These are phyloP conservation scores for Scomberomorus guttatus DNA, from an alignment of 2,797 vertebrate genomes.

Conservation along the genomic window DNA sequence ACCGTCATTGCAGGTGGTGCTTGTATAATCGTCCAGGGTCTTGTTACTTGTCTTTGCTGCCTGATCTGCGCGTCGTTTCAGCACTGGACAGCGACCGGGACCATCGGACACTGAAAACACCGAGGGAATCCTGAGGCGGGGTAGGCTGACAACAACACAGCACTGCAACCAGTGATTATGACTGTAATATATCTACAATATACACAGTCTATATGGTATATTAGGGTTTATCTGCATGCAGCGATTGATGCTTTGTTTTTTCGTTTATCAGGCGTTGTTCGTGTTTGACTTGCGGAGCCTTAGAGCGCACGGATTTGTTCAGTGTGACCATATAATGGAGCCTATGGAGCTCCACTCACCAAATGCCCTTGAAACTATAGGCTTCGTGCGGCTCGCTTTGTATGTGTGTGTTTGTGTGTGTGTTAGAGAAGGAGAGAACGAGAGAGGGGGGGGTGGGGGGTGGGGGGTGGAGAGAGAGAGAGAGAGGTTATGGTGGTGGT, in stretches of 20 bases:
- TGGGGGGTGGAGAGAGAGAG: not conserved
- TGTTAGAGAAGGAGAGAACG: not conserved
- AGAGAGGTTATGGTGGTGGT: constrained; percentile 25
- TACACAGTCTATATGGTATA: not conserved
- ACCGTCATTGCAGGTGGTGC: constrained; percentile 66
- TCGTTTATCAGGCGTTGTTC: not conserved
- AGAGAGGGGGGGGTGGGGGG: not conserved
- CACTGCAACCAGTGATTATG: not conserved
- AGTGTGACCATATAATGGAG: constrained; percentile 31
- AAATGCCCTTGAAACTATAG: constrained; percentile 82
- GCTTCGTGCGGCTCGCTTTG: constrained; percentile 40
- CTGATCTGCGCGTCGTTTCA: constrained; percentile 78
- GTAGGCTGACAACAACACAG: constrained; percentile 44
- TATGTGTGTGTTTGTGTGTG: constrained; percentile 13
- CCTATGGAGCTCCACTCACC: constrained; percentile 35
- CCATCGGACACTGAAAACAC: constrained; percentile 54
- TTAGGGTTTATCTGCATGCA: not conserved
- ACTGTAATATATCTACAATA: not conserved
- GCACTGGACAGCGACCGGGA: constrained; percentile 84
- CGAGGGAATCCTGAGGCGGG: constrained; percentile 72
- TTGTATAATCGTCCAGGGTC: constrained; percentile 64
- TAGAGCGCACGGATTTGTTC: constrained; percentile 25
- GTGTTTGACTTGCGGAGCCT: constrained; percentile 21
- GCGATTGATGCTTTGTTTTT: constrained; percentile 14
- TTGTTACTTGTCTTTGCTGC: constrained; percentile 58